A percentile compares a stretch with the other conserved stretches of the same genome.
Evolutionary conservation across 2,797 vertebrate genomes (phyloP).

Genomic region (Sebastolobus altivelis): DNA sequence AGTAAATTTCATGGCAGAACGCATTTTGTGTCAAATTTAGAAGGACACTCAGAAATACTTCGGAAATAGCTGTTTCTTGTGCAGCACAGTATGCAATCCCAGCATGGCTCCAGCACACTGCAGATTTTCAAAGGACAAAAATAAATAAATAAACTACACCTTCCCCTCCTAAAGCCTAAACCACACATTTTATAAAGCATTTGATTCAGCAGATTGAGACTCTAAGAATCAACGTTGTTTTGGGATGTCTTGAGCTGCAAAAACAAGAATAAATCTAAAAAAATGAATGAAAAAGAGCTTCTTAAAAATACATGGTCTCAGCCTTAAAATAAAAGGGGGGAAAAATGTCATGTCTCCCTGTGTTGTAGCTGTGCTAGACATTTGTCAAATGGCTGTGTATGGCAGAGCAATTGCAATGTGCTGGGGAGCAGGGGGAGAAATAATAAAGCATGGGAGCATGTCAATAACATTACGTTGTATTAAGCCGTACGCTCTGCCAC

Average conservation of each 20-base stretch:
- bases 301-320: neutral
- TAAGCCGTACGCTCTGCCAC: slow-evolving; percentile 65
- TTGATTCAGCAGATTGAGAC: slow-evolving; percentile 35
- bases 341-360: neutral
- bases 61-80: slow-evolving; percentile 33
- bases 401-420: slow-evolving; percentile 52
- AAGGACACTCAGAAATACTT: slow-evolving; percentile 47
- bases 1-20: slow-evolving; percentile 34
- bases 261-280: slow-evolving; percentile 3
- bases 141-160: slow-evolving; percentile 4
- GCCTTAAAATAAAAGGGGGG: neutral
- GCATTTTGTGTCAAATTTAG: slow-evolving; percentile 29
- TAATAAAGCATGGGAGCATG: slow-evolving; percentile 76
- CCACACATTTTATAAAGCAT: slow-evolving; percentile 42
- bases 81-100: slow-evolving; percentile 45
- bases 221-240: neutral
- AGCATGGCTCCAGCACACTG: slow-evolving; percentile 41
- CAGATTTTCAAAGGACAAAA: slow-evolving; percentile 45
- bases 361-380: slow-evolving; percentile 34
- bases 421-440: slow-evolving; percentile 57
- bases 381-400: slow-evolving; percentile 55
- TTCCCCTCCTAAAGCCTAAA: slow-evolving; percentile 22
- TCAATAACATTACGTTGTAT: slow-evolving; percentile 77
- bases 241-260: slow-evolving; percentile 7
- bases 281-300: neutral